These are phyloP conservation scores for Nebria ingens DNA, from an alignment of 1,140 invertebrate genomes.

Conservation along the genomic window DNA sequence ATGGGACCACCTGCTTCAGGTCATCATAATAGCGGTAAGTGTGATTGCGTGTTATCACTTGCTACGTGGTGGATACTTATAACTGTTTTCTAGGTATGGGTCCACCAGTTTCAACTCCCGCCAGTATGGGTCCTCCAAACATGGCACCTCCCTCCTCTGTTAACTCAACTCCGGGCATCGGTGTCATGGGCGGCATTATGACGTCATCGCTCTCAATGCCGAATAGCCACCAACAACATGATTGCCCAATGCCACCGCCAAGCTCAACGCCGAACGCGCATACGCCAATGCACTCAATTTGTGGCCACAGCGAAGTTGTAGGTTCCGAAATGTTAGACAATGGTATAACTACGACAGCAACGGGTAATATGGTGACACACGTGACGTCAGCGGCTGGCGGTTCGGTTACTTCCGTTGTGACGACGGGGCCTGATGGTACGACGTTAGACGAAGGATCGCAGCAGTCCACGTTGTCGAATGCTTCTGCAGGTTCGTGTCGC, in stretches of 20 bases:
- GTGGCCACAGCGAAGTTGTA: slow-evolving; percentile 32
- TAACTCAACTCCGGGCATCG: slow-evolving; percentile 20
- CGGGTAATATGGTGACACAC: slow-evolving; percentile 33
- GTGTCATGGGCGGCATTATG: not conserved
- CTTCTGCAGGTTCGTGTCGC: slow-evolving; percentile 68
- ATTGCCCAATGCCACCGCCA: slow-evolving; percentile 47
- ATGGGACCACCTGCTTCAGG: slow-evolving; percentile 28
- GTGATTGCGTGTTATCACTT: no score
- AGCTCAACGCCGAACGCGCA: slow-evolving; percentile 49
- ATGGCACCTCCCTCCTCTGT: slow-evolving; percentile 30
- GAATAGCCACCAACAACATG: slow-evolving; percentile 38
- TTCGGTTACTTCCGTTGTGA: slow-evolving; percentile 73
- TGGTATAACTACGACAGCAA: slow-evolving; percentile 45
- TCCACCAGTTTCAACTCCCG: slow-evolving; percentile 37
- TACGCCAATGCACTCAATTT: slow-evolving; percentile 31
- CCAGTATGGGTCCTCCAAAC: slow-evolving; percentile 42
- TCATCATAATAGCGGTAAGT: slow-evolving; percentile 34
- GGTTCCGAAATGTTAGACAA: slow-evolving; percentile 44
- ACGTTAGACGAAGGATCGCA: slow-evolving; percentile 82
- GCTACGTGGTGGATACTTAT: no score
- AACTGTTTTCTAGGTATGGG: no score
- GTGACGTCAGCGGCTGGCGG: slow-evolving; percentile 33
- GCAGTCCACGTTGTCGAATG: slow-evolving; percentile 83
- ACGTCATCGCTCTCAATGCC: slow-evolving; percentile 26
- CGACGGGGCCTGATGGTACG: slow-evolving; percentile 77